A percentile compares a stretch with the other conserved stretches of the same genome.
Evolutionary conservation across 2,113 vertebrate genomes (phyloP).

Genomic region (Vombatus ursinus): DNA sequence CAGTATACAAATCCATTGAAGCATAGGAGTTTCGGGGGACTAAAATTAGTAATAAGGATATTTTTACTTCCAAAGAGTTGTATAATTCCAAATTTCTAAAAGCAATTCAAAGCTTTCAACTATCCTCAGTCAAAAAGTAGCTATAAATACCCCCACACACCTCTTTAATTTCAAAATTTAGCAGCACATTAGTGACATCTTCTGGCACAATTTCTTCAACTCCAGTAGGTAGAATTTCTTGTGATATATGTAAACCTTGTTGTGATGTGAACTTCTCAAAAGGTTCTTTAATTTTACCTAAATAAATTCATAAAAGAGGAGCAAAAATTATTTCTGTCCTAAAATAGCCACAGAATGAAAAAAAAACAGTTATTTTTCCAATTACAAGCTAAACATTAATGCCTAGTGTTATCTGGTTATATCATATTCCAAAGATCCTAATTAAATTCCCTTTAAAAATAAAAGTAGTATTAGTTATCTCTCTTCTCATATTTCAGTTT

Average conservation of each 20-base stretch:
- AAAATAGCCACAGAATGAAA: background rate
- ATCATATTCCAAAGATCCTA: background rate
- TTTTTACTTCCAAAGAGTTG: slow-evolving; percentile 30
- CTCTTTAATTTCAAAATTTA: slow-evolving; percentile 95
- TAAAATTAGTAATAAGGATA: background rate
- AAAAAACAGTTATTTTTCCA: background rate
- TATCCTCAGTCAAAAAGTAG: slow-evolving; percentile 41
- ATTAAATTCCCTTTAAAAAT: background rate
- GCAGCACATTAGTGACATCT: slow-evolving; percentile 87
- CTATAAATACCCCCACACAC: slow-evolving; percentile 76
- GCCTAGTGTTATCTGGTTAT: background rate
- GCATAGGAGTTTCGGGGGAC: background rate
- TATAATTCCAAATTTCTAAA: slow-evolving; percentile 36
- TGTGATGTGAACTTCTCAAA: background rate
- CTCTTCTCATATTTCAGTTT: background rate
- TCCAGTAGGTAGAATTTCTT: slow-evolving; percentile 51
- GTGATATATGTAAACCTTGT: slow-evolving; percentile 52
- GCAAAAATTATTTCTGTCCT: slow-evolving; percentile 47
- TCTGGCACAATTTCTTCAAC: slow-evolving; percentile 65
- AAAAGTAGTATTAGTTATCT: background rate
- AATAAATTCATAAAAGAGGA: slow-evolving; percentile 47
- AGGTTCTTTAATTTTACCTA: slow-evolving; percentile 72
- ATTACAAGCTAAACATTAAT: background rate
- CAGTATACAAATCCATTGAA: background rate
- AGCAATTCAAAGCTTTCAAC: background rate